Evolutionary conservation across 2,113 vertebrate genomes (phyloP), one percentile per base, ranked within the genome.

Genomic region (Nesoenas mayeri): DNA sequence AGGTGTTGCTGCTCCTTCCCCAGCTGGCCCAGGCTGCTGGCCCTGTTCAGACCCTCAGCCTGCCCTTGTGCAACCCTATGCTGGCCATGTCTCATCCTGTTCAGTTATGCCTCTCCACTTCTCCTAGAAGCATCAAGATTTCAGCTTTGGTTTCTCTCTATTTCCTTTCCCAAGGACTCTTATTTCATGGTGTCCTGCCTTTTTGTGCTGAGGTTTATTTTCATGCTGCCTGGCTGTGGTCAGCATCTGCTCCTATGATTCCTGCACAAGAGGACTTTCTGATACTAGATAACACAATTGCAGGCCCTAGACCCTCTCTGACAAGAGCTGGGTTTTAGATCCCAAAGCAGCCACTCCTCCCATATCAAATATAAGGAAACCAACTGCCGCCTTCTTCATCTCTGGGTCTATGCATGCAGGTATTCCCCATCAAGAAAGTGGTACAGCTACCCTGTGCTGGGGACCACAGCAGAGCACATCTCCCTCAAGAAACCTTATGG

Each of bases 21-120:
- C 64, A 81, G 89, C 93, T 96, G 89, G 93, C 93, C 77, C 42
- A 36, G 80, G 42, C 53, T 86, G 42, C 80, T 92, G 94, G 94
- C 91, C 13, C 50, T 42, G 57, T 80, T 95, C 80, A 92, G 84
- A 87, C 77, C 57, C 44, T 85, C 80, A 75, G 70, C 44, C 70
- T 96, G 94, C 89, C 95, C 94, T 97, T 6, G 53, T 89, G 93
- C 94, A 96, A 92, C 94, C 94, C 93, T 92, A 65, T 40, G 77
- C 79, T 95, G 94, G 95, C 96, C 69, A 22, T 64, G 80, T 22
- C 61, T 92, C 53, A 7, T 26, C 51, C 91, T 81, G 16, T 42
- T 81, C 89, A 36, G 38, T 88, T 95, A 81, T 74, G 42, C 85
- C 38, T 95, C 88, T 78, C 38, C 16, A 15, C 4, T 6, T 79